phyloP scores from a whole-genome alignment of 2,113 vertebrate genomes.

The Uria lomvia region DNA sequence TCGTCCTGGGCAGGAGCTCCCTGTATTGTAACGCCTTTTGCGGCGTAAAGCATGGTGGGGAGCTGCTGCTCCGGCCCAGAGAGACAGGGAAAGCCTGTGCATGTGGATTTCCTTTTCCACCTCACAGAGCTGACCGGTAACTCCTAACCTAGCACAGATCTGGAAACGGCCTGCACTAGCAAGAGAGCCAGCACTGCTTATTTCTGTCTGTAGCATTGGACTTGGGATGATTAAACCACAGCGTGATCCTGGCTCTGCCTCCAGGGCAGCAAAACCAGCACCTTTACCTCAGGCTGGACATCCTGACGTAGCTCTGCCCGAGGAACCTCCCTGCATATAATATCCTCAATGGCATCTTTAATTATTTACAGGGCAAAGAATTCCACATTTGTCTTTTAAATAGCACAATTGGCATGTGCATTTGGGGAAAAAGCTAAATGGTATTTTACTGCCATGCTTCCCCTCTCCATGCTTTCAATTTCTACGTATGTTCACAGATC shows the following conservation, averaged over 20 bases:
- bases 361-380: not conserved
- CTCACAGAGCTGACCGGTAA: not conserved
- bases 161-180: not conserved
- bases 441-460: not conserved
- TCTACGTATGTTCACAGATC: not conserved
- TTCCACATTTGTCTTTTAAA: not conserved
- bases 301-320: not conserved
- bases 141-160: not conserved
- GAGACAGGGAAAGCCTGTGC: not conserved
- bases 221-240: not conserved
- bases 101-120: not conserved
- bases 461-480: not conserved
- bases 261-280: not conserved
- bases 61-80: not conserved
- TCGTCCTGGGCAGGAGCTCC: not conserved
- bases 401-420: not conserved
- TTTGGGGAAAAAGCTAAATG: not conserved
- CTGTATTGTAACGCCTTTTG: accelerated
- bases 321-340: not conserved
- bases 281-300: not conserved
- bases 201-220: not conserved
- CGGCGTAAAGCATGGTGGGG: not conserved
- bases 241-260: not conserved
- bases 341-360: not conserved
- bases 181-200: not conserved